These are phyloP conservation scores for Gasterosteus nipponicus DNA, from an alignment of 2,113 vertebrate genomes.

Conservation along the genomic window DNA sequence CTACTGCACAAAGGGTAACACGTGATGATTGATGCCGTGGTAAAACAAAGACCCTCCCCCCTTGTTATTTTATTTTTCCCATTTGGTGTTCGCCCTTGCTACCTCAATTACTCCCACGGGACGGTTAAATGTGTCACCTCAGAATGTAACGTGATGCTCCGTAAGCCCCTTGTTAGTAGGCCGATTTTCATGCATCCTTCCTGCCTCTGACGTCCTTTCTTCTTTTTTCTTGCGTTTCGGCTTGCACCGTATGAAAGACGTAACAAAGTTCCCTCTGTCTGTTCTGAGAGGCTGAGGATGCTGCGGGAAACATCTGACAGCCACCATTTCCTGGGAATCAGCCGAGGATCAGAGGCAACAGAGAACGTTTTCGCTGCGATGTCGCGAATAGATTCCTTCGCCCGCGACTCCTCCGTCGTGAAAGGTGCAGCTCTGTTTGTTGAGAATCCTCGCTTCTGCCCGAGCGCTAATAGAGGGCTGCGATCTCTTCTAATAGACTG, in stretches of 20 bases:
- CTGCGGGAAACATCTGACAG: constrained; percentile 16
- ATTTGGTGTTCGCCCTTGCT: neutral
- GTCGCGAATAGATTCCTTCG: constrained; percentile 47
- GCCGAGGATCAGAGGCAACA: constrained; percentile 47
- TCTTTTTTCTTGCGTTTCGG: constrained; percentile 14
- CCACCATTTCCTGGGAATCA: constrained; percentile 42
- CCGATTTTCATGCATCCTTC: constrained; percentile 17
- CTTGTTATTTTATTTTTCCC: neutral
- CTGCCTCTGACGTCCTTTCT: neutral
- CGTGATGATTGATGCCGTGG: neutral
- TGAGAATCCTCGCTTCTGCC: constrained; percentile 20
- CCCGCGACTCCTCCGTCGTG: constrained; percentile 41
- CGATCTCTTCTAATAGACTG: constrained; percentile 18
- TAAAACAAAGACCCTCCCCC: neutral
- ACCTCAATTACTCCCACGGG: neutral
- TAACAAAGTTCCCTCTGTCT: constrained; percentile 20
- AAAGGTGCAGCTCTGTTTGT: constrained; percentile 39
- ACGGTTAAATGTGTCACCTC: constrained; percentile 3
- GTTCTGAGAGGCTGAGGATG: constrained; percentile 31
- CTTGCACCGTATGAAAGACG: constrained; percentile 16
- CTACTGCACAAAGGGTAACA: neutral
- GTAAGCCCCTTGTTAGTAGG: constrained; percentile 3
- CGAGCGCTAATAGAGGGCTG: neutral
- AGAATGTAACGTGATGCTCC: neutral
- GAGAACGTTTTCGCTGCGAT: neutral